Evolutionary conservation across 2,797 vertebrate genomes (phyloP), one percentile per base, ranked within the genome.

Genomic region (Anniella stebbinsi): DNA sequence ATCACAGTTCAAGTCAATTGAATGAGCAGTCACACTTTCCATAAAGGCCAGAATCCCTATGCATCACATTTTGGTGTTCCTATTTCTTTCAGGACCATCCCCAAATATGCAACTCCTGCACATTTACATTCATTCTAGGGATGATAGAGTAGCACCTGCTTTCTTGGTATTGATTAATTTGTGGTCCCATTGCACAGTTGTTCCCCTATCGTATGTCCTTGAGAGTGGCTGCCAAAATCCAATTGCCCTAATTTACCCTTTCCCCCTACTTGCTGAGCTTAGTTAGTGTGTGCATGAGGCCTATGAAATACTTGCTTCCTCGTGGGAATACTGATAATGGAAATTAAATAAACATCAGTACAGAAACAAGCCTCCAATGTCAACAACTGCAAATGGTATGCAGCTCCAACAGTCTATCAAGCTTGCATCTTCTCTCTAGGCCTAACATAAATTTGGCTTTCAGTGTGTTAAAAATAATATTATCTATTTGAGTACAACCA

Each of bases 161-260:
- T 84, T 92, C 33, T 95, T 87, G 41, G 0, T 97, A 96, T 96
- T 93, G 94, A 97, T 97, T 96, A 84, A 2, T 94, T 76, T 93
- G 60, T 93, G 80, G 84, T 67, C 91, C 57, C 81, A 91, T 91
- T 95, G 89, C 93, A 80, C 90, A 91, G 91, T 88, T 86, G 91
- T 95, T 94, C 87, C 90, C 86, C 69, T 96, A 54, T 87, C 38
- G 51, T 88, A 67, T 93, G 95, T 96, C 95, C 96, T 97, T 97
- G 95, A 95, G 89, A 96, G 75, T 80, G 89, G 92, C 94, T 25
- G 11, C 83, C 94, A 93, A 97, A 97, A 97, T 97, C 94, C 93
- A 96, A 96, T 97, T 97, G 92, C 91, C 95, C 94, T 96, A 70
- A 13, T 88, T 96, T 97, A 96, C 97, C 93, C 95, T 97, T 93